Evolutionary conservation across 2,797 vertebrate genomes (phyloP).

Genomic region (Galagoides demidoff): DNA sequence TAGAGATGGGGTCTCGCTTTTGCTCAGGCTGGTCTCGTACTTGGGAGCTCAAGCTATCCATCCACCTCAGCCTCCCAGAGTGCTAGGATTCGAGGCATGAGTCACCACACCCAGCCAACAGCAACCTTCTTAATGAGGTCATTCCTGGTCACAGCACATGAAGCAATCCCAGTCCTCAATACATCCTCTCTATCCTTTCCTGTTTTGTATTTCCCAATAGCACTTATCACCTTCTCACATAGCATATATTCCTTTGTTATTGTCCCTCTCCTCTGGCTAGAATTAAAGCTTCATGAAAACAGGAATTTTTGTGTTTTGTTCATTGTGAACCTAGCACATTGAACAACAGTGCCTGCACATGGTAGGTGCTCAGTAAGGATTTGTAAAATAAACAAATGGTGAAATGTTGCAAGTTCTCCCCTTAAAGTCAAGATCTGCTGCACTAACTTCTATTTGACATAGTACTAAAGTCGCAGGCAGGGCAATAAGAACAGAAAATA

Average conservation of each 20-base stretch:
- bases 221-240: background rate
- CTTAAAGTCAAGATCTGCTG: background rate
- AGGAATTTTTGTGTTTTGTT: background rate
- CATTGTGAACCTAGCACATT: background rate
- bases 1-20: no score
- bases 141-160: background rate
- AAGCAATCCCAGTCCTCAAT: background rate
- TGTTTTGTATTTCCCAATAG: background rate
- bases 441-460: background rate
- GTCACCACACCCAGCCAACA: no score
- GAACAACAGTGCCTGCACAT: background rate
- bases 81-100: no score
- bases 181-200: background rate
- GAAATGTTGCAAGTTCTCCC: background rate
- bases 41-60: no score
- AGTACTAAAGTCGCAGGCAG: background rate
- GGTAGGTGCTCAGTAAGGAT: background rate
- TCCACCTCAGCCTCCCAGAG: no score
- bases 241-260: background rate
- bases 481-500: conserved; percentile 16
- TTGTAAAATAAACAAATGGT: background rate
- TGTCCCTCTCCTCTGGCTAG: background rate
- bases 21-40: no score
- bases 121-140: background rate
- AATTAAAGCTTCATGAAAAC: background rate